A percentile compares a stretch with the other conserved stretches of the same genome.
These are phyloP conservation scores for Drosophila putrida DNA, from an alignment of 2,888 invertebrate genomes.

Conservation along the genomic window DNA sequence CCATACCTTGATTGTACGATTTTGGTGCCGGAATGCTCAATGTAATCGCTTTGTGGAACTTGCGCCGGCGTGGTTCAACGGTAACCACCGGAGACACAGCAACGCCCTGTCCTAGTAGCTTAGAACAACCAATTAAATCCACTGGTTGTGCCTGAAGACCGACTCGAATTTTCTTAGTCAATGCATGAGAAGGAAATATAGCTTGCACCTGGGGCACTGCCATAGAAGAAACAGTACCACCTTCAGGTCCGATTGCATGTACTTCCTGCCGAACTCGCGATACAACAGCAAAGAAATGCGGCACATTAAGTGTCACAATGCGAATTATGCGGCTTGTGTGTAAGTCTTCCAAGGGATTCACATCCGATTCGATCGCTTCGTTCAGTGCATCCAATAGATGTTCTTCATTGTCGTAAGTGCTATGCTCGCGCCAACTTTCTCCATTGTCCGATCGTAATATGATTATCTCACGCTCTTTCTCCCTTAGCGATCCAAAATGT, in stretches of 20 bases:
- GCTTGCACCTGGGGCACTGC: slow-evolving; percentile 95
- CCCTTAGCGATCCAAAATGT: slow-evolving; percentile 97
- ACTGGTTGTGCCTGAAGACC: slow-evolving; percentile 99
- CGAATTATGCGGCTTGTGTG: slow-evolving; percentile 96
- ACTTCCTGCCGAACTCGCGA: slow-evolving; percentile 98
- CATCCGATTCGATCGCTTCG: slow-evolving; percentile 88
- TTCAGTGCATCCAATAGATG: slow-evolving; percentile 96
- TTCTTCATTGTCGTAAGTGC: slow-evolving; percentile 93
- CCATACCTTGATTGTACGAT: slow-evolving; percentile 89
- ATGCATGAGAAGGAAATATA: slow-evolving; percentile 96
- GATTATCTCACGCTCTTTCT: slow-evolving; percentile 97
- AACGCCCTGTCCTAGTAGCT: slow-evolving; percentile 97
- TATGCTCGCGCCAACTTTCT: slow-evolving; percentile 99
- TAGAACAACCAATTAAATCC: slow-evolving; percentile 92
- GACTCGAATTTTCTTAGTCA: slow-evolving; percentile 99
- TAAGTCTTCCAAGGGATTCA: slow-evolving; percentile 91
- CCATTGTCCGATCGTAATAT: slow-evolving; percentile 98
- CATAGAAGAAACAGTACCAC: slow-evolving; percentile 97
- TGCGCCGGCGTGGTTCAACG: slow-evolving; percentile 97
- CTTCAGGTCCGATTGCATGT: slow-evolving; percentile 98
- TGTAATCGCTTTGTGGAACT: slow-evolving; percentile 99
- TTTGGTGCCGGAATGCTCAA: slow-evolving; percentile 96
- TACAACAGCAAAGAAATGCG: slow-evolving; percentile 98
- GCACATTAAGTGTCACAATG: slow-evolving; percentile 98
- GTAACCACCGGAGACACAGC: slow-evolving; percentile 99